Percentiles rank a stretch among this genome's conserved stretches.
Conservation (phyloP, 2,113 vertebrate species). For the Pollimyrus isidori region DNA sequence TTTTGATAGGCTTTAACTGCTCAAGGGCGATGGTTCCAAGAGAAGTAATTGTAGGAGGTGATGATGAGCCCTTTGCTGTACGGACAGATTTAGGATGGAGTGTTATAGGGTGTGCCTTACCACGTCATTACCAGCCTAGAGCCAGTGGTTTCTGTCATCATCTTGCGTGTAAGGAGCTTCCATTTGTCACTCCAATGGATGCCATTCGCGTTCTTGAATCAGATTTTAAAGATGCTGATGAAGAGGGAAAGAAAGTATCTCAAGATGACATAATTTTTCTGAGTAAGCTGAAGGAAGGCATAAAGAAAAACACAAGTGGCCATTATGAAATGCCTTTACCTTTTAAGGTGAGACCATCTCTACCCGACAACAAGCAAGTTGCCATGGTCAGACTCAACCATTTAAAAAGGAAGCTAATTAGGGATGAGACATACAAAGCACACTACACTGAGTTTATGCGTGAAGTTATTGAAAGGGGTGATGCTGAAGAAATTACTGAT, state of each 20-base stretch:
- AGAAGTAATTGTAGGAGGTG: constrained; percentile 14
- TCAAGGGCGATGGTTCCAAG: constrained; percentile 9
- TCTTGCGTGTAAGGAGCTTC: constrained; percentile 10
- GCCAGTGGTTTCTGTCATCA: background rate
- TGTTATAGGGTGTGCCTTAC: background rate
- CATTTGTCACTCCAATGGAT: background rate
- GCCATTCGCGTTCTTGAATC: constrained; percentile 15
- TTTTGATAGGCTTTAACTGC: constrained; percentile 22
- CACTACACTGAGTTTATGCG: background rate
- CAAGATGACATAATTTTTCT: constrained; percentile 19
- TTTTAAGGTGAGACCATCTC: background rate
- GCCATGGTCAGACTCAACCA: background rate
- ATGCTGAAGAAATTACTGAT: no score
- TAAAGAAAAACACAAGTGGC: background rate
- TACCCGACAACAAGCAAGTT: background rate
- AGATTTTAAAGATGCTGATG: background rate
- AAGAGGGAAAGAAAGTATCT: background rate
- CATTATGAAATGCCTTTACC: constrained; percentile 5
- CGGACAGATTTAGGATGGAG: constrained; percentile 20
- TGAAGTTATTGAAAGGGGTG: background rate
- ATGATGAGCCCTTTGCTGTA: constrained; percentile 18
- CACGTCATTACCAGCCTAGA: background rate
- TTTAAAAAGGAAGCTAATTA: background rate
- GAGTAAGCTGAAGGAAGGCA: constrained; percentile 14
- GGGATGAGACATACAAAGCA: background rate